Conservation (phyloP, 2,888 invertebrate genomes). For the Nemurella pictetii region DNA sequence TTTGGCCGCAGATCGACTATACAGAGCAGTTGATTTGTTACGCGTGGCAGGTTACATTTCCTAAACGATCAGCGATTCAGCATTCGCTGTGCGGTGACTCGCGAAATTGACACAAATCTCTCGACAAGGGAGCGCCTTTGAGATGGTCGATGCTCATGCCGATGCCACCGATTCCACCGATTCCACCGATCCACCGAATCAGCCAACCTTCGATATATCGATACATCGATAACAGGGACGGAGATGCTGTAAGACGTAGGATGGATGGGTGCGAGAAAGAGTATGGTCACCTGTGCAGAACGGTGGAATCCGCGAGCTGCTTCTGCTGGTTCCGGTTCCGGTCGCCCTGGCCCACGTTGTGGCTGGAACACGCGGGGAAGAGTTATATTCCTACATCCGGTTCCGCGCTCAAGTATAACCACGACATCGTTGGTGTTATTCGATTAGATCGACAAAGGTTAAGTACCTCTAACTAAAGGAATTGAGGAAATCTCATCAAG, state of each 20-base stretch:
- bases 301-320: slow-evolving; percentile 36
- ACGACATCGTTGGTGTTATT: too few relatives aligned
- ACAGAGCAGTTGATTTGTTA: slow-evolving; percentile 1
- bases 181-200: too few relatives aligned
- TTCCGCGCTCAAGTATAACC: too few relatives aligned
- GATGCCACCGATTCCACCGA: too few relatives aligned
- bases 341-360: slow-evolving; percentile 41
- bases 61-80: not conserved
- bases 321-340: slow-evolving; percentile 40
- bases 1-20: not conserved
- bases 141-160: not conserved
- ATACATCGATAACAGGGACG: not conserved
- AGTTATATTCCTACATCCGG: not conserved
- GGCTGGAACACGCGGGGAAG: slow-evolving; percentile 33
- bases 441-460: too few relatives aligned
- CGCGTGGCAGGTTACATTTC: not conserved
- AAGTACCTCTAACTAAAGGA: too few relatives aligned
- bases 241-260: not conserved
- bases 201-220: too few relatives aligned
- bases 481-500: too few relatives aligned
- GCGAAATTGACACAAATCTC: slow-evolving; percentile 21
- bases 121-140: not conserved
- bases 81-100: not conserved
- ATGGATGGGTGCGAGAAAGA: not conserved
- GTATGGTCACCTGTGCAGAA: not conserved